A percentile compares a stretch with the other conserved stretches of the same genome.
Conservation (phyloP, 2,113 vertebrate species). For the Falco punctatus region DNA sequence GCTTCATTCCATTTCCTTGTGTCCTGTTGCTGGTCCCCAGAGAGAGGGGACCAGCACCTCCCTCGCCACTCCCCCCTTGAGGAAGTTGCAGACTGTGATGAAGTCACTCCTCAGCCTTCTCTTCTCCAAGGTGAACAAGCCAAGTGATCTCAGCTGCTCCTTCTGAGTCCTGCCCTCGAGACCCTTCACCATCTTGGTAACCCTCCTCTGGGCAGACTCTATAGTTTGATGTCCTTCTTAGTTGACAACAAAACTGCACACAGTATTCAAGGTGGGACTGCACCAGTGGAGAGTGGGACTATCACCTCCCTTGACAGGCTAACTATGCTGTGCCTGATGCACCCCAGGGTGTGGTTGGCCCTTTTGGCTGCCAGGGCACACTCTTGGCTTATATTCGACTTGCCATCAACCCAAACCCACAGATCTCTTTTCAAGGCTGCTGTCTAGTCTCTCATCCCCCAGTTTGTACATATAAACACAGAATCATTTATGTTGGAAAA, state of each 20-base stretch:
- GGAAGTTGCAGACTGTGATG: too few relatives aligned
- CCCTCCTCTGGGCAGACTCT: background rate
- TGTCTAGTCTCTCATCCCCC: background rate
- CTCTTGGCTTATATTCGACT: too few relatives aligned
- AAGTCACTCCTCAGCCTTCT: too few relatives aligned
- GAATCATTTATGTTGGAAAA: background rate
- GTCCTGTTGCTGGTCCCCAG: background rate
- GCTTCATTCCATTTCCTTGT: background rate
- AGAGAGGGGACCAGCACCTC: background rate
- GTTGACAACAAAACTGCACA: background rate
- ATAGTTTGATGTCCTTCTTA: too few relatives aligned
- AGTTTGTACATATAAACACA: too few relatives aligned
- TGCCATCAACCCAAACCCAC: too few relatives aligned
- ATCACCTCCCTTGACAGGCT: too few relatives aligned
- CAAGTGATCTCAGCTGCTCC: background rate
- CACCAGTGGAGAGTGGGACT: background rate
- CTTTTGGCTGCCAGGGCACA: too few relatives aligned
- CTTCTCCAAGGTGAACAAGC: too few relatives aligned
- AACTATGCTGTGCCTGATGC: too few relatives aligned
- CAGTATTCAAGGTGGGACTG: fast-evolving
- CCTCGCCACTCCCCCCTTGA: too few relatives aligned
- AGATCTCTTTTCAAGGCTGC: background rate
- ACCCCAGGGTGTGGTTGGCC: too few relatives aligned
- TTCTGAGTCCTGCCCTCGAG: fast-evolving
- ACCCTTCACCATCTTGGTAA: background rate